A percentile compares a stretch with the other conserved stretches of the same genome.
These are phyloP conservation scores for Alexandromys fortis DNA, from an alignment of 2,113 vertebrate species.

Conservation along the genomic window DNA sequence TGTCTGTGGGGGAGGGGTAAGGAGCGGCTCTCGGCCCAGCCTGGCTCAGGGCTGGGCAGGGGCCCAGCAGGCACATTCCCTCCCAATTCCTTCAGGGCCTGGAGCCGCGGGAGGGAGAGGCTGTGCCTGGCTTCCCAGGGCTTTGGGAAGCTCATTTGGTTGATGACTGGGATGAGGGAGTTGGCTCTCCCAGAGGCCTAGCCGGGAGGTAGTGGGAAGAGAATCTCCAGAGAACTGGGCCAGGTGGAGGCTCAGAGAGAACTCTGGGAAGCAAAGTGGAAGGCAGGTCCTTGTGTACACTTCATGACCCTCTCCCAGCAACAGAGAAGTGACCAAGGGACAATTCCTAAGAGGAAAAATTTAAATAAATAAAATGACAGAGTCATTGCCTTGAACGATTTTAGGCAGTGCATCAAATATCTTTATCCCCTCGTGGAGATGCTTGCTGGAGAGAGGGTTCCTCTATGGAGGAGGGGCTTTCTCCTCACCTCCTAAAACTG, in stretches of 20 bases:
- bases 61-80: slow-evolving; percentile 61
- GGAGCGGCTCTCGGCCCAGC: slow-evolving; percentile 52
- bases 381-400: not conserved
- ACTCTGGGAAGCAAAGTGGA: not conserved
- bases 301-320: not conserved
- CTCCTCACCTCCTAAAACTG: not conserved
- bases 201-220: slow-evolving; percentile 41
- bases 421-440: not conserved
- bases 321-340: not conserved
- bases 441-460: not conserved
- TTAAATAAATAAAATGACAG: not conserved
- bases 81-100: slow-evolving; percentile 48
- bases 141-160: slow-evolving; percentile 32
- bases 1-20: slow-evolving; percentile 69
- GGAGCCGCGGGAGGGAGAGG: not conserved
- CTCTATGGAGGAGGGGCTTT: not conserved
- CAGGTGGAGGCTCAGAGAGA: not conserved
- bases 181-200: not conserved
- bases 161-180: not conserved
- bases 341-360: not conserved
- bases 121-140: not conserved
- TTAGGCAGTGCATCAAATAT: not conserved
- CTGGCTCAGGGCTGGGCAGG: slow-evolving; percentile 42
- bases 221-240: not conserved
- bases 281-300: not conserved